Evolutionary conservation across 2,113 vertebrate species (phyloP).

Genomic region (Mustelus asterias): DNA sequence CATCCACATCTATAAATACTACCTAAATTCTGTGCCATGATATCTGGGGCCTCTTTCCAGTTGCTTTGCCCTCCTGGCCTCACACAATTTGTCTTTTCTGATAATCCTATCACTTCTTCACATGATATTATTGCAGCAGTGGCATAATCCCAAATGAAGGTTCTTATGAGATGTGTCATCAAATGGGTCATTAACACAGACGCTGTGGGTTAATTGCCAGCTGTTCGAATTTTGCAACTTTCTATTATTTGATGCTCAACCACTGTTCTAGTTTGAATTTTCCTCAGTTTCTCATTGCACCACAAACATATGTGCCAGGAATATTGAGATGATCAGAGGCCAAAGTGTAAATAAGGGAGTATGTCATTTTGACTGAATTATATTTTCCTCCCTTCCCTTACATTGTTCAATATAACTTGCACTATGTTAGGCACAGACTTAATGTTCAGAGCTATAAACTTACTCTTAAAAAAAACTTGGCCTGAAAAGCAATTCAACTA

Average conservation of each 20-base stretch:
- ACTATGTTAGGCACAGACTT: neutral
- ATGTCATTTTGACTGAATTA: neutral
- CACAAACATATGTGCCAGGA: neutral
- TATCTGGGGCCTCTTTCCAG: neutral
- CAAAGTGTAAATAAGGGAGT: neutral
- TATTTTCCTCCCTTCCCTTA: neutral
- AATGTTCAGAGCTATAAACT: neutral
- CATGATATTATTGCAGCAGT: neutral
- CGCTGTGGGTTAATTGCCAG: neutral
- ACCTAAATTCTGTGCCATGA: neutral
- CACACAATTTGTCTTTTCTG: neutral
- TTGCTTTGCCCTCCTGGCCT: neutral
- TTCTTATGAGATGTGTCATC: neutral
- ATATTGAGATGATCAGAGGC: neutral
- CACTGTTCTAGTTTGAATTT: neutral
- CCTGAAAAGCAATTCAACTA: neutral
- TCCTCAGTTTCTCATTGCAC: neutral
- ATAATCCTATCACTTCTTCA: neutral
- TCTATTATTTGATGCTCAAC: neutral
- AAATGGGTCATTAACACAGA: neutral
- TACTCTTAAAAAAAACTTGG: neutral
- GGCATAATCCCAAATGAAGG: neutral
- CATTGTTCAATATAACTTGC: neutral
- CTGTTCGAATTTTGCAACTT: neutral
- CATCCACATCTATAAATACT: neutral